A percentile compares a stretch with the other conserved stretches of the same genome.
These are phyloP conservation scores for Paguma larvata DNA, from an alignment of 2,797 vertebrate genomes.

Conservation along the genomic window DNA sequence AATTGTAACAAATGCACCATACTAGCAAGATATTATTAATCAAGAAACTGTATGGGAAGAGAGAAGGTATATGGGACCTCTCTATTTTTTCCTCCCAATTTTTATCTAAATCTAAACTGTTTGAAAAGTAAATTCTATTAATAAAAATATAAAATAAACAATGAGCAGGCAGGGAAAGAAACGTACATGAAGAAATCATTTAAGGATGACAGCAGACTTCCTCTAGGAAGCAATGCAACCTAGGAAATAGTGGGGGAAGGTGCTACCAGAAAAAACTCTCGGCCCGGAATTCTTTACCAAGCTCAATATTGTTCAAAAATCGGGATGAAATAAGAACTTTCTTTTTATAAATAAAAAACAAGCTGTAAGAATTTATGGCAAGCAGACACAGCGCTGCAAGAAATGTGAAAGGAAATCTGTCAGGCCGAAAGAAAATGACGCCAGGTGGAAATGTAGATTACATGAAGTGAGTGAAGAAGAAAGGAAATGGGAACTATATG, in stretches of 20 bases:
- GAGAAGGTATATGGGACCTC: background rate
- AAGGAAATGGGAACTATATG: background rate
- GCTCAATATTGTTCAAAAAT: background rate
- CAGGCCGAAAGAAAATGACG: background rate
- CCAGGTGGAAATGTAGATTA: background rate
- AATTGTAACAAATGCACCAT: background rate
- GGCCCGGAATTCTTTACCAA: background rate
- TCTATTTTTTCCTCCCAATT: background rate
- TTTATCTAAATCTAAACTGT: background rate
- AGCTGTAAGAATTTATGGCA: background rate
- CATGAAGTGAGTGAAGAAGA: background rate
- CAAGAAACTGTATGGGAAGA: background rate
- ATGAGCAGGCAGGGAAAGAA: background rate
- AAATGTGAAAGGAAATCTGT: background rate
- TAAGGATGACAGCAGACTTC: background rate
- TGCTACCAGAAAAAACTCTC: background rate
- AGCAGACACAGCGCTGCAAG: background rate
- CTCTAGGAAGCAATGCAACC: background rate
- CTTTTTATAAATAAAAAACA: background rate
- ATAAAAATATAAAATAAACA: background rate
- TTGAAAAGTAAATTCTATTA: background rate
- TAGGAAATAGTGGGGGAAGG: background rate
- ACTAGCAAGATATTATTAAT: background rate
- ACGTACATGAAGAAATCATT: background rate
- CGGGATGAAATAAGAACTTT: background rate